Evolutionary conservation across 2,888 invertebrate species (phyloP).

Genomic region (Beris morrisii): DNA sequence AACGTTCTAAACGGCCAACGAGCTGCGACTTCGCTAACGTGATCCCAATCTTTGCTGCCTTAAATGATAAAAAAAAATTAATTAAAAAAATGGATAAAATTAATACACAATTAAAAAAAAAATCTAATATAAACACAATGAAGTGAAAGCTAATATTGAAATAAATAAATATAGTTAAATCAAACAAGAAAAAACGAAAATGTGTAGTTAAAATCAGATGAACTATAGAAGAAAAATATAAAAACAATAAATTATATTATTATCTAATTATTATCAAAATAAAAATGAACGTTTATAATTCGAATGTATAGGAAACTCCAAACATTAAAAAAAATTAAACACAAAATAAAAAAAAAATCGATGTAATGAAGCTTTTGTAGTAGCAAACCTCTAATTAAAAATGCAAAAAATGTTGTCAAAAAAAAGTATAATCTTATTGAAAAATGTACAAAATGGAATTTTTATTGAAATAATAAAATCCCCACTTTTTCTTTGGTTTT

Average conservation of each 20-base stretch:
- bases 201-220: slow-evolving; percentile 11
- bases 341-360: slow-evolving; percentile 10
- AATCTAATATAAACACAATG: slow-evolving; percentile 3
- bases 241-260: not conserved
- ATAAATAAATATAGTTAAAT: too few species aligned
- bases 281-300: slow-evolving; percentile 2
- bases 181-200: not conserved
- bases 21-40: slow-evolving; percentile 30
- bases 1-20: slow-evolving; percentile 14
- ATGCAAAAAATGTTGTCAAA: slow-evolving; percentile 16
- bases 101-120: slow-evolving; percentile 11
- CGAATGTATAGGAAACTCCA: not conserved
- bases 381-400: slow-evolving; percentile 20
- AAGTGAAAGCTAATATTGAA: slow-evolving; percentile 2
- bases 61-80: slow-evolving; percentile 27
- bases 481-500: too few species aligned
- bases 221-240: slow-evolving; percentile 1
- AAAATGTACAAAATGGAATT: too few species aligned
- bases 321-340: slow-evolving; percentile 3
- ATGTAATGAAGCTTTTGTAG: slow-evolving; percentile 28
- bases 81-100: slow-evolving; percentile 7
- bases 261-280: slow-evolving; percentile 11
- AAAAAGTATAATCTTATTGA: too few species aligned
- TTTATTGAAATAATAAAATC: too few species aligned
- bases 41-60: slow-evolving; percentile 35